A percentile compares a stretch with the other conserved stretches of the same genome.
Evolutionary conservation across 2,797 vertebrate species (phyloP).

Genomic region (Pachyuromys duprasi): DNA sequence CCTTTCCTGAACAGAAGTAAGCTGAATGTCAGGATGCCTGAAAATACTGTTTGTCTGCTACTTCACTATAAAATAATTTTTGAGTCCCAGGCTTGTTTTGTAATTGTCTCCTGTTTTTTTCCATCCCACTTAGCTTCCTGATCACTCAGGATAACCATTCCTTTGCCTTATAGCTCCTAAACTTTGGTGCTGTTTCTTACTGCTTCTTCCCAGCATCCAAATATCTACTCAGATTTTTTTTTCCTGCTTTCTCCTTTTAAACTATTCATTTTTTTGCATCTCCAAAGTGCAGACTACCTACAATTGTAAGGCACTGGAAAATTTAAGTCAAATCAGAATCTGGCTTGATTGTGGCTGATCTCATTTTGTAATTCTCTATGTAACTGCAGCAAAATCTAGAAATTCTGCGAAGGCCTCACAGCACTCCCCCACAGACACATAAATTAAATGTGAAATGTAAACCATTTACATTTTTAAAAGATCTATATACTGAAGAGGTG

Average conservation of each 20-base stretch:
- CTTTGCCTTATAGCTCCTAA: conserved; percentile 29
- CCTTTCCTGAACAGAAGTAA: conserved; percentile 68
- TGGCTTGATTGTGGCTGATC: conserved; percentile 34
- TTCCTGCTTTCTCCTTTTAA: conserved; percentile 31
- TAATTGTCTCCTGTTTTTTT: conserved; percentile 43
- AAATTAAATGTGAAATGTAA: conserved; percentile 59
- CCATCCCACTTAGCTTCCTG: conserved; percentile 24
- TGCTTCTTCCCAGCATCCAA: conserved; percentile 33
- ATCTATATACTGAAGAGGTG: background rate
- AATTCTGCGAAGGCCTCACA: conserved; percentile 25
- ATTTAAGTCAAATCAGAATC: conserved; percentile 57
- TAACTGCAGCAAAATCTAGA: conserved; percentile 15
- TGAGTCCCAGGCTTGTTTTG: conserved; percentile 36
- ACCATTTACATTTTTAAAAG: conserved; percentile 1
- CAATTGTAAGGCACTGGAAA: background rate
- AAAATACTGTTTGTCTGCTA: conserved; percentile 50
- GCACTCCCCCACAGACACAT: background rate
- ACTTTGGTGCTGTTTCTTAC: conserved; percentile 11
- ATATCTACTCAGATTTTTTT: conserved; percentile 37
- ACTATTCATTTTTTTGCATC: conserved; percentile 26
- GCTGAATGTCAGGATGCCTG: conserved; percentile 47
- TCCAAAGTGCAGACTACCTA: conserved; percentile 35
- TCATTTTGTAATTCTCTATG: conserved; percentile 53
- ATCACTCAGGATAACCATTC: conserved; percentile 23
- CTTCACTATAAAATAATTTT: conserved; percentile 67